Percentiles rank a stretch among this genome's conserved stretches.
phyloP scores from a whole-genome alignment of 2,113 vertebrate species.

The Neogale vison region DNA sequence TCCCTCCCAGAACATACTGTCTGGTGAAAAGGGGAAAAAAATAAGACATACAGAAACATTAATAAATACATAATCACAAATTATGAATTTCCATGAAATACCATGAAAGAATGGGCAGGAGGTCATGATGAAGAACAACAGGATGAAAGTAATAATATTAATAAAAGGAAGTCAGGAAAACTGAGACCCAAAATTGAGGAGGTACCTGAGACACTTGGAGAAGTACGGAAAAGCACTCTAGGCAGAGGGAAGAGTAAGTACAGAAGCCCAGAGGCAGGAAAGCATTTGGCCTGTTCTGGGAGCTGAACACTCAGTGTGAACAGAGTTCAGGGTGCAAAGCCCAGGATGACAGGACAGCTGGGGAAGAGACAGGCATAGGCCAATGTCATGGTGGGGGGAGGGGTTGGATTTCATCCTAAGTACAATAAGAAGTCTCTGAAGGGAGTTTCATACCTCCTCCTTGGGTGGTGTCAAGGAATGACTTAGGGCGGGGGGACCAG shows the following conservation, averaged over 20 bases:
- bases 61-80: neutral
- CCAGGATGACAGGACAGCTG: neutral
- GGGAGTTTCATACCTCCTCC: neutral
- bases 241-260: neutral
- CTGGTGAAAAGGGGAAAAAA: neutral
- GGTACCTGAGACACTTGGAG: neutral
- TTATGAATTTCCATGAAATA: neutral
- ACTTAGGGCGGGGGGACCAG: neutral
- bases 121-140: neutral
- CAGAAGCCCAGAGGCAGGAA: neutral
- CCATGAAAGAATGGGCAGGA: neutral
- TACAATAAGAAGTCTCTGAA: neutral
- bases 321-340: neutral
- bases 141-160: neutral
- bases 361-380: neutral
- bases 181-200: neutral
- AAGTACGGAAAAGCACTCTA: neutral
- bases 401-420: neutral
- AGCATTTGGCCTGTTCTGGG: neutral
- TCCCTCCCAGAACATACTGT: neutral
- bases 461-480: neutral
- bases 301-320: neutral
- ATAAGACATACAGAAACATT: neutral
- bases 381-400: accelerated
- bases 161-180: neutral